Evolutionary conservation across 2,888 invertebrate species (phyloP), one percentile per base, ranked within the genome.

Genomic region (Zootermopsis nevadensis): DNA sequence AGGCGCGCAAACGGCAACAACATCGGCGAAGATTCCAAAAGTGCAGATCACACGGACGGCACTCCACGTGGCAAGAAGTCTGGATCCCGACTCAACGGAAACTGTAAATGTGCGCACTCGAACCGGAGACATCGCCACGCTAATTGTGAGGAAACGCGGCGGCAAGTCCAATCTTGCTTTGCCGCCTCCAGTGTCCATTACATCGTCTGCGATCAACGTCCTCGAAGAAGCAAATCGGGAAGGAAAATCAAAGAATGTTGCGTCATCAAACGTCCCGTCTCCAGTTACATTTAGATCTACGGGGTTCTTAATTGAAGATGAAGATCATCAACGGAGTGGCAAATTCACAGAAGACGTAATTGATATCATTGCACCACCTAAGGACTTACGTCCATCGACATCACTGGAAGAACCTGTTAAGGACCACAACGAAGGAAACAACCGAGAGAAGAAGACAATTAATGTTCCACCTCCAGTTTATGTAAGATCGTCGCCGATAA

Each of bases 21-120:
- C 77, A 24, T 53, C 77, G 35, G 22, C 42, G 77, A 86, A 86
- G 74, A 83, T 86, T 1, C 86, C 81, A 6, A 66, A 66, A 38
- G 76, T 60, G 0, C 82, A 82, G 42, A 69, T 77, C 30, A 87
- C 87, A 4, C 85, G 88, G 35, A 88, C 88, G 6, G 85, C 87
- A 0, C 86, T 88, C 2, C 86, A 88, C 76, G 87, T 88, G 10
- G 87, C 87, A 80, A 89, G 90, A 85, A 95, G 95, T 88, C 91
- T 96, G 27, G 93, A 95, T 88, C 95, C 96, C 0, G 94, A 94
- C 35, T 93, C 94, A 85, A 95, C 94, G 77, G 94, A 95, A 88
- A 95, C 95, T 55, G 89, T 96, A 69, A 94, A 94, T 87, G 95
- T 96, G 0, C 92, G 94, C 87, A 95, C 95, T 0, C 93, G 93